Conservation (phyloP, 2,888 invertebrate species). For the Limnephilus rhombicus region DNA sequence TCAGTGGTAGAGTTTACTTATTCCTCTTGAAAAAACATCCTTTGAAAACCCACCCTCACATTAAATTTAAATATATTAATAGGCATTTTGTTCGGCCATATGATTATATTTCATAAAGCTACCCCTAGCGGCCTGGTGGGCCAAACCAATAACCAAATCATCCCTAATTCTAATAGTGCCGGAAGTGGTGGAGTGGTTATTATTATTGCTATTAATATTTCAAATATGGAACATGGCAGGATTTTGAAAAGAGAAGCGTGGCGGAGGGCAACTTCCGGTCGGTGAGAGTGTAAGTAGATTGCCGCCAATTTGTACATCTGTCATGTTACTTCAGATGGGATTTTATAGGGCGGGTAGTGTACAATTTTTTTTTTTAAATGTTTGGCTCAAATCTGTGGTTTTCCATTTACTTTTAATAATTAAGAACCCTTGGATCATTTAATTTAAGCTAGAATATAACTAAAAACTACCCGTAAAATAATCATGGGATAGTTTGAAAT, state of each 20-base stretch:
- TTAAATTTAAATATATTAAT: neutral
- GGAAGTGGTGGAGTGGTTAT: constrained; percentile 52
- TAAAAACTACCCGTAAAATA: no score
- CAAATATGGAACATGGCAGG: neutral
- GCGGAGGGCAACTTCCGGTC: constrained; percentile 3
- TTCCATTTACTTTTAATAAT: neutral
- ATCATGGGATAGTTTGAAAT: no score
- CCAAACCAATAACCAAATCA: constrained; percentile 39
- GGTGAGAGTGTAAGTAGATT: neutral
- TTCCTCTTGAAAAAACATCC: neutral
- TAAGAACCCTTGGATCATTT: no score
- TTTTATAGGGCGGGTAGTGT: neutral
- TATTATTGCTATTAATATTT: neutral
- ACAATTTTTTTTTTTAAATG: neutral
- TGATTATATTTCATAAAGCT: neutral
- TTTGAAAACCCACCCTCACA: neutral
- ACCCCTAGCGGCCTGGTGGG: neutral
- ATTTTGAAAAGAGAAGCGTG: constrained; percentile 1
- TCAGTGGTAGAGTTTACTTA: neutral
- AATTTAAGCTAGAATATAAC: no score
- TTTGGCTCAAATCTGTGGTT: neutral
- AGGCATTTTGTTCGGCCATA: neutral
- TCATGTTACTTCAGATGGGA: neutral
- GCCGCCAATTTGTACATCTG: constrained; percentile 29
- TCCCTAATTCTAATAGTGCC: constrained; percentile 50